Base-by-base conservation (phyloP, 2,888 invertebrate genomes). In the Vannuccia rotundouncinata region DNA sequence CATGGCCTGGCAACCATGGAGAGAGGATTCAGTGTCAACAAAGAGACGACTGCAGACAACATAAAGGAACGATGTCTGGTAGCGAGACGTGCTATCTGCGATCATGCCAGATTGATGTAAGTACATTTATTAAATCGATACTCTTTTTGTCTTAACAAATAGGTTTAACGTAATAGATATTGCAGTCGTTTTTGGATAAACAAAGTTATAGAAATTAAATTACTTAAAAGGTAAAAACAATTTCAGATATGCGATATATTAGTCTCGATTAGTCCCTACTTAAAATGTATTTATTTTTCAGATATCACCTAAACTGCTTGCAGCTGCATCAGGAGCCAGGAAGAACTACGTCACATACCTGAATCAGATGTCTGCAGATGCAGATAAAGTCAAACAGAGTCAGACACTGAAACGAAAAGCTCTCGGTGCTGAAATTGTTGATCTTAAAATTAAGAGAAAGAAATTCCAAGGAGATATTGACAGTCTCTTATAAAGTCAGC, bases 21-120 rank as follows among this genome's bases (percentile, higher is more conserved):
- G 66, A 66, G 66, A 66, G 66, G 66, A 66, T 66, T 66, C 66
- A 66, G 66, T 66, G 66, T 66, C 66, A 66, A 66, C 66, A 66
- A 66, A 66, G 66, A 66, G 66, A 66, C 66, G 10, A 66, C 66
- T 66, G 66, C 66, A 66, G 66, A 66, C 66, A 66, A 66, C 66
- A 66, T 66, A 66, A 66, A 66, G 66, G 66, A 66, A 66, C 66
- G 22, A 66, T 66, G 66, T 66, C 66, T 66, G 66, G 66, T 66
- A 66, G 66, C 66, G 22, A 66, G 66, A 66, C 66, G 66, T 17
- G 66, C 66, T 66, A 66, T 66, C 66, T 66, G 66, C 66, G 66
- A 66, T 66, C 66, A 66, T 66, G 66, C 66, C 25, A 66, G 66
- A 66, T 66, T 66, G 66, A 66, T 66, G 66, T 66, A 66, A 66